These are phyloP conservation scores for Drosophila algonquin DNA, from an alignment of 2,888 invertebrate species.

Conservation along the genomic window DNA sequence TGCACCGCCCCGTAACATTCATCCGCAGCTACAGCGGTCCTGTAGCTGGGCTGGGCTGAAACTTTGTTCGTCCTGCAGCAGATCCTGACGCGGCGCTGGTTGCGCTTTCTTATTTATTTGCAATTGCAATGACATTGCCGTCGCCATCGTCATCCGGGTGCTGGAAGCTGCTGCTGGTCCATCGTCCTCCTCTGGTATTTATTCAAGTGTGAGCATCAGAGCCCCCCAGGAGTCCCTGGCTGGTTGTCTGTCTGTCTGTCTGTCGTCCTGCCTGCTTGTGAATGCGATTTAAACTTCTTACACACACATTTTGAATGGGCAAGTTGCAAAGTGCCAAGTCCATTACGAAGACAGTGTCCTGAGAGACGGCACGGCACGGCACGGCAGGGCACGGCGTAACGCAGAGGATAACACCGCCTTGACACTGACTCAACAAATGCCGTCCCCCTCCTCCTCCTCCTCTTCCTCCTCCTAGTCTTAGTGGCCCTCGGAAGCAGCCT, in stretches of 20 bases:
- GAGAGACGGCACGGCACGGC: background rate
- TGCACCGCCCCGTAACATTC: no score
- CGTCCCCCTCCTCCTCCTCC: background rate
- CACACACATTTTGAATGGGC: conserved; percentile 78
- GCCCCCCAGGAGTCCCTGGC: conserved; percentile 10
- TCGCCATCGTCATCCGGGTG: conserved; percentile 64
- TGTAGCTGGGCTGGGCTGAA: conserved; percentile 23
- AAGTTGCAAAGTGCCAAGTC: conserved; percentile 77
- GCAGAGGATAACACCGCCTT: conserved; percentile 58
- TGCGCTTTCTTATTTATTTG: conserved; percentile 71
- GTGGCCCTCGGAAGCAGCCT: background rate
- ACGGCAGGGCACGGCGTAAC: background rate
- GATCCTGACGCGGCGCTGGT: conserved; percentile 48
- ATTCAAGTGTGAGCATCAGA: conserved; percentile 74
- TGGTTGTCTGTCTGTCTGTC: background rate
- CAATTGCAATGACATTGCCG: conserved; percentile 70
- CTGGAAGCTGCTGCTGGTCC: background rate
- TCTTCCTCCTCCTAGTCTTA: no score
- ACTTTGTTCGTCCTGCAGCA: conserved; percentile 57
- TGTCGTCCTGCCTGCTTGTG: conserved; percentile 24
- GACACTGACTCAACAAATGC: conserved; percentile 41
- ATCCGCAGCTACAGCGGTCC: no score
- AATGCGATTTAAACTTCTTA: conserved; percentile 80
- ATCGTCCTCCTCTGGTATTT: conserved; percentile 63
- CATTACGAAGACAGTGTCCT: conserved; percentile 58